phyloP scores from a whole-genome alignment of 1,140 invertebrate genomes.

The Bactericera cockerelli region DNA sequence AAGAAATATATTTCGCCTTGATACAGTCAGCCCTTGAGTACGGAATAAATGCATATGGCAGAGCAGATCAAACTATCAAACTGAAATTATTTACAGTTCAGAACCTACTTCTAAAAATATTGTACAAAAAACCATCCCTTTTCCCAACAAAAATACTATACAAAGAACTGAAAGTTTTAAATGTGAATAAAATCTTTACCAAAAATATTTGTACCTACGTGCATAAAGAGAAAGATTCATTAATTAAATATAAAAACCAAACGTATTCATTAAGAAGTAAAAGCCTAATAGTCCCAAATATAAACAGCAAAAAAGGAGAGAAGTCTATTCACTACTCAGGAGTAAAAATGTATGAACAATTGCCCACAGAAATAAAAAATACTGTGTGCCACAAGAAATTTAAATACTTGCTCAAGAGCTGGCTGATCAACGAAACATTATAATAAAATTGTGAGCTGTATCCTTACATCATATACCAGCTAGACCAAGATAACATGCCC shows the following conservation, averaged over 20 bases:
- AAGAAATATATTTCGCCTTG: not conserved
- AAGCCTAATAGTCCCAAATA: not conserved
- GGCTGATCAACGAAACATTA: too few relatives aligned
- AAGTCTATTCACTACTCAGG: too few relatives aligned
- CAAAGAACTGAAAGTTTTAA: not conserved
- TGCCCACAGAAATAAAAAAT: too few relatives aligned
- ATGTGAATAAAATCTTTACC: not conserved
- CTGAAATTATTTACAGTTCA: not conserved
- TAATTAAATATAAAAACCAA: not conserved
- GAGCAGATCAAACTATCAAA: not conserved
- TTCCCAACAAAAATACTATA: not conserved
- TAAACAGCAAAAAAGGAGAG: too few relatives aligned
- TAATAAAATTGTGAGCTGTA: too few relatives aligned
- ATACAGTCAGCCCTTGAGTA: not conserved
- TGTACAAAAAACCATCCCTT: not conserved
- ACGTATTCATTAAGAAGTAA: not conserved
- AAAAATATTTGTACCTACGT: not conserved
- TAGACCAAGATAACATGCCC: too few relatives aligned
- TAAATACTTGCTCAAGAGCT: too few relatives aligned
- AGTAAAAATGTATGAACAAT: too few relatives aligned
- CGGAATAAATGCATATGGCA: not conserved
- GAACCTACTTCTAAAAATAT: not conserved
- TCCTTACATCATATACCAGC: too few relatives aligned
- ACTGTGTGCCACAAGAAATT: too few relatives aligned
- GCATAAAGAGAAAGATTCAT: not conserved